Conservation (phyloP, 2,113 vertebrate genomes). For the Psittacara wagleri region DNA sequence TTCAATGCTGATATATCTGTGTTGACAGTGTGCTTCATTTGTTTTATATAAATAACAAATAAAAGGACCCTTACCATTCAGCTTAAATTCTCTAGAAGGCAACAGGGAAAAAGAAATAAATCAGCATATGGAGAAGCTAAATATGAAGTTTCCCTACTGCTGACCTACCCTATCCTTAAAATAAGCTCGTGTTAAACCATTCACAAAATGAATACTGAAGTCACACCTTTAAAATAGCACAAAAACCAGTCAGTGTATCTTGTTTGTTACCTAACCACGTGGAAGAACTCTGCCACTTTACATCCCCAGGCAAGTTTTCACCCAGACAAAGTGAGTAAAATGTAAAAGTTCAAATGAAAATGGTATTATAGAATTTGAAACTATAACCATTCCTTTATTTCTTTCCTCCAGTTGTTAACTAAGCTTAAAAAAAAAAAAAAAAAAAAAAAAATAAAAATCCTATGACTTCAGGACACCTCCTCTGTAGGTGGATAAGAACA, state of each 20-base stretch:
- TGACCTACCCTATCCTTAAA: constrained; percentile 28
- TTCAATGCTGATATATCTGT: background rate
- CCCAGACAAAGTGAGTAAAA: background rate
- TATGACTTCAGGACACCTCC: background rate
- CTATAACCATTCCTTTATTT: background rate
- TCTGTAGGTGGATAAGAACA: background rate
- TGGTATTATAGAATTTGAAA: background rate
- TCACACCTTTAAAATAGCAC: constrained; percentile 47
- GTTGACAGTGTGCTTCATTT: background rate
- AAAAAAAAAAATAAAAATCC: too few relatives aligned
- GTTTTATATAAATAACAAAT: background rate
- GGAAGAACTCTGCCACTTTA: background rate
- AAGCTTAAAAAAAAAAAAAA: background rate
- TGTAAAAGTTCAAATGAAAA: background rate
- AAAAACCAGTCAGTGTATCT: background rate
- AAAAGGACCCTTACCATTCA: background rate
- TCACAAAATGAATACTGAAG: constrained; percentile 50
- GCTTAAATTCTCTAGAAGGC: background rate
- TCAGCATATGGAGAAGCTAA: constrained; percentile 34
- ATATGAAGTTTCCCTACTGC: background rate
- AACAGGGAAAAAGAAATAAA: background rate
- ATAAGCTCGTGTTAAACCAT: background rate
- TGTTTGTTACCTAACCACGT: background rate
- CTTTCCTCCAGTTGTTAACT: background rate
- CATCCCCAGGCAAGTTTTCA: background rate